Evolutionary conservation across 1,140 invertebrate species (phyloP).

Genomic region (Drosophila ambigua): DNA sequence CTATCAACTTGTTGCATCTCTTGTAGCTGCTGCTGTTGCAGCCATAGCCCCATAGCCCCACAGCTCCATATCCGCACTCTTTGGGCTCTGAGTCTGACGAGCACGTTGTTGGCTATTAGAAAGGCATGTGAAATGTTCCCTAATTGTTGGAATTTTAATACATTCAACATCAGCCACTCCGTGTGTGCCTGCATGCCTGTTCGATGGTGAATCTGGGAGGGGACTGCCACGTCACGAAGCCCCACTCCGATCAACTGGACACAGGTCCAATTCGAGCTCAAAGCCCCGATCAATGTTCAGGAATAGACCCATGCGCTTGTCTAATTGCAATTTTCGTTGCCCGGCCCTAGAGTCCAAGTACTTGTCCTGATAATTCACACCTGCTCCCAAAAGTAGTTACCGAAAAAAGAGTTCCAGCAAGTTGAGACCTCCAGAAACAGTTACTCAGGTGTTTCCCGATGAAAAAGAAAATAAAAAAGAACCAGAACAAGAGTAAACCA

Average conservation of each 20-base stretch:
- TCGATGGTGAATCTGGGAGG: constrained; percentile 10
- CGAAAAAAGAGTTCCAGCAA: no score
- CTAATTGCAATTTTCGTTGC: not conserved
- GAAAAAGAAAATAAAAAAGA: not conserved
- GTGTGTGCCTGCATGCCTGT: constrained; percentile 25
- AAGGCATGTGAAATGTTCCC: constrained; percentile 81
- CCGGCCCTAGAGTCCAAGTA: constrained; percentile 28
- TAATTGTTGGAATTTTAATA: constrained; percentile 82
- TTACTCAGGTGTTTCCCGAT: no score
- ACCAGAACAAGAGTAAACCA: constrained; percentile 17
- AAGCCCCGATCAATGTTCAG: no score
- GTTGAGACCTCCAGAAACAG: no score
- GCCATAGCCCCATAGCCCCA: not conserved
- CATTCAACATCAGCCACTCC: constrained; percentile 51
- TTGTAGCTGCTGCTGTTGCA: not conserved
- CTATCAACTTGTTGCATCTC: constrained; percentile 68
- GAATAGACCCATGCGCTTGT: not conserved
- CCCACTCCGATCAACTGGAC: constrained; percentile 19
- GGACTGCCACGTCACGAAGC: constrained; percentile 14
- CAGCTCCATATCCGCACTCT: not conserved
- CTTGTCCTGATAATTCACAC: constrained; percentile 37
- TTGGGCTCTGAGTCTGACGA: constrained; percentile 13
- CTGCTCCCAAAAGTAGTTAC: not conserved
- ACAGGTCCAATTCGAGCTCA: no score
- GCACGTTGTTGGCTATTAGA: constrained; percentile 77